These are phyloP conservation scores for Synaphobranchus kaupii DNA, from an alignment of 2,797 vertebrate species.

Conservation along the genomic window DNA sequence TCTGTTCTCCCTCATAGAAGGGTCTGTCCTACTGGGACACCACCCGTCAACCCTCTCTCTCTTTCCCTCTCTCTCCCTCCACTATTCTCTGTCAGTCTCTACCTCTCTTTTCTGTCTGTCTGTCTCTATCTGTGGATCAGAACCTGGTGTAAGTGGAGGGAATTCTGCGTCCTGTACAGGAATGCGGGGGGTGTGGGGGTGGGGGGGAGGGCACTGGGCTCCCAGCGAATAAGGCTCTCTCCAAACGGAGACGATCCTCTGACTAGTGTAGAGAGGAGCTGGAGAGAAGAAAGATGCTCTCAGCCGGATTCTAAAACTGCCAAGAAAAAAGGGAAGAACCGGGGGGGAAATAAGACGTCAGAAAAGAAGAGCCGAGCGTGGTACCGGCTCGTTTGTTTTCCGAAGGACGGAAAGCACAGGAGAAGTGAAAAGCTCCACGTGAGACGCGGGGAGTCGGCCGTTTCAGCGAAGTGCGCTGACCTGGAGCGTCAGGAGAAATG, in stretches of 20 bases:
- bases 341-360: too few relatives aligned
- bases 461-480: not conserved
- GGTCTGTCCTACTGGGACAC: slow-evolving; percentile 45
- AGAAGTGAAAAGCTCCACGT: not conserved
- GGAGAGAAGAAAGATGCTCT: not conserved
- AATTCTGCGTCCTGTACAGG: not conserved
- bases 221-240: not conserved
- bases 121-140: not conserved
- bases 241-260: not conserved
- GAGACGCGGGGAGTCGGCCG: not conserved
- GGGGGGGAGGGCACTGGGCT: not conserved
- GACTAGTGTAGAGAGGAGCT: not conserved
- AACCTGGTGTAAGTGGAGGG: too few relatives aligned
- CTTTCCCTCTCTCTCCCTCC: slow-evolving; percentile 27
- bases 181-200: not conserved
- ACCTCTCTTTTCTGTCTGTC: slow-evolving; percentile 24
- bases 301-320: not conserved
- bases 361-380: not conserved
- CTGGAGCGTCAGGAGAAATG: too few relatives aligned
- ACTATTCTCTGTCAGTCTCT: slow-evolving; percentile 20
- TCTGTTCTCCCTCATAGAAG: not conserved
- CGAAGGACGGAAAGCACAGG: not conserved
- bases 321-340: not conserved
- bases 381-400: not conserved
- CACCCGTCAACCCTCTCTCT: slow-evolving; percentile 36